Base-by-base conservation (phyloP, 2,888 invertebrate species). In the Zonitis immaculata region DNA sequence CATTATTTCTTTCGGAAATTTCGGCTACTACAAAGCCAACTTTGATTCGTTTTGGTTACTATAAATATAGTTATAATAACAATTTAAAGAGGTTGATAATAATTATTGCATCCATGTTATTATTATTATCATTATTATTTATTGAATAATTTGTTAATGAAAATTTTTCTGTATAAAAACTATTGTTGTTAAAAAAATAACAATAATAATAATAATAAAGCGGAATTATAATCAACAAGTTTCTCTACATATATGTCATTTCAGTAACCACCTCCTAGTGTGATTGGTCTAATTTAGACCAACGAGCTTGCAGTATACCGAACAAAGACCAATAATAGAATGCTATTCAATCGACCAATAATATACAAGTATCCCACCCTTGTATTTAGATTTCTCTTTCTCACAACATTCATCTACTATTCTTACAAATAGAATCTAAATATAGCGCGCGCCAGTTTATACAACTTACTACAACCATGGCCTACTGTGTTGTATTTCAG, bases 401-500 rank as follows among this genome's bases (percentile, higher is more conserved):
- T n/a, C n/a, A n/a, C n/a, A n/a, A n/a, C n/a, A n/a, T n/a, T n/a
- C n/a, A n/a, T n/a, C n/a, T n/a, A n/a, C n/a, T n/a, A n/a, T n/a
- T n/a, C n/a, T n/a, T n/a, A n/a, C n/a, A n/a, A n/a, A n/a, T n/a
- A n/a, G n/a, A n/a, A n/a, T 9, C 16, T 16, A 18, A 8, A 35
- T 18, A 35, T 35, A 35, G 16, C 44, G 45, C 45, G 42, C 47
- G 49, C 54, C 58, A 61, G 54, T 59, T 64, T 51, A 51, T 44
- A 27, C 42, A 58, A n/a, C n/a, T n/a, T n/a, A n/a, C n/a, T n/a
- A n/a, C 63, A 68, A 70, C 72, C 63, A 73, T 72, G 70, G 70
- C 69, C 66, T 66, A 65, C 67, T 66, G 68, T 60, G 65, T 57
- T 53, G 51, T 59, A n/a, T n/a, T 62, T 70, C 75, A 76, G 75